Base-by-base conservation (phyloP, 2,113 vertebrate species). In the Oryzias javanicus region DNA sequence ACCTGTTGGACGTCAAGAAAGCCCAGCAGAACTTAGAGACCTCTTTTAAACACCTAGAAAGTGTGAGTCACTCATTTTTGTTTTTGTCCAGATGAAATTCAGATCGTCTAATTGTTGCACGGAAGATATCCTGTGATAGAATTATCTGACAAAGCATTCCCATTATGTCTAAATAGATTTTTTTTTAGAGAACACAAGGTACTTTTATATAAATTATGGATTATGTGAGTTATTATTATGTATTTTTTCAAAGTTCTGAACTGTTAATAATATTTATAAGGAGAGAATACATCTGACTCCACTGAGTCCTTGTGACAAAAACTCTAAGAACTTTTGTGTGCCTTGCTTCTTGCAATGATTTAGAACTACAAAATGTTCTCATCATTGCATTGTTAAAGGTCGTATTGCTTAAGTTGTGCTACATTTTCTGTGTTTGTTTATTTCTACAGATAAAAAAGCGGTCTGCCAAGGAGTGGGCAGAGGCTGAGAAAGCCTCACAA, bases 391-490 rank as follows among this genome's bases (percentile, higher is more conserved):
- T 56, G 22, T 16, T 75, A 35, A 70, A 24, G 6, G 14, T 22
- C 14, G 20, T 40, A 17, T n/a, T 41, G 17, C 24, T 45, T 12
- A 50, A 55, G 19, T 55, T 4, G 46, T 41, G 19, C 14, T 51
- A 8, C 14, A 4, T 54, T 47, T 59, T 75, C 27, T 55, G 41
- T 35, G 35, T 35, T 2, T 76, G 56, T 70, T 44, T 25, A n/a
- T 75, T 66, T 19, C 16, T 59, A 4, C 60, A 95, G 94, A 93
- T 89, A 49, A 95, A 95, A 74, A 92, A 91, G 19, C 93, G 93
- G 4, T 95, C 92, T 62, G 94, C 94, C 27, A 92, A 94, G 29
- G 94, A 95, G 76, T 95, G 93, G 88, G 87, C 81, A 1, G 94
- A 95, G 44, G 93, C 92, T 0, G 94, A 95, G 55, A 95, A 94